A percentile compares a stretch with the other conserved stretches of the same genome.
These are phyloP conservation scores for Trinorchestia longiramus DNA, from an alignment of 1,140 invertebrate species.

Conservation along the genomic window DNA sequence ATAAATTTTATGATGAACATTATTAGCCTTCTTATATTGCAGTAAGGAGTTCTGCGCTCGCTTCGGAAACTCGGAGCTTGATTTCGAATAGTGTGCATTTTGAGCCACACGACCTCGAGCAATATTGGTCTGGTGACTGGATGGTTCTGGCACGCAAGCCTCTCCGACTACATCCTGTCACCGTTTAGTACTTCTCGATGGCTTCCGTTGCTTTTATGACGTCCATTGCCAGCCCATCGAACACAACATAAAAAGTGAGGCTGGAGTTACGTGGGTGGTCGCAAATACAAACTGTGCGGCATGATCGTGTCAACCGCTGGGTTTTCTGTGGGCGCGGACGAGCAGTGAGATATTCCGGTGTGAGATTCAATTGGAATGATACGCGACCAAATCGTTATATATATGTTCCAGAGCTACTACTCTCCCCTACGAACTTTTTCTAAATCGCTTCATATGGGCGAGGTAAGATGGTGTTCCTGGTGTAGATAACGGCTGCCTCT, in stretches of 20 bases:
- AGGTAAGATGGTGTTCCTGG: not conserved
- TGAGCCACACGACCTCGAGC: not conserved
- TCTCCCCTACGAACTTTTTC: not conserved
- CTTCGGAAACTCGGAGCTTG: not conserved
- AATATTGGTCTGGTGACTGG: not conserved
- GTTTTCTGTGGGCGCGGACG: not conserved
- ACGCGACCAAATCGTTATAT: slow-evolving; percentile 39
- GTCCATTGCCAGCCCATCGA: too few species aligned
- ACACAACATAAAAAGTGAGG: too few species aligned
- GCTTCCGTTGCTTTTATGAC: not conserved
- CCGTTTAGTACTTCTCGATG: not conserved
- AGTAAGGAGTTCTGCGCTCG: not conserved
- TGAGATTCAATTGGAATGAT: not conserved
- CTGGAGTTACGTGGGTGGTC: not conserved
- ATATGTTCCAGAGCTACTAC: not conserved
- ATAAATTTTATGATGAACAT: slow-evolving; percentile 25
- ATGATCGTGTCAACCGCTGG: not conserved
- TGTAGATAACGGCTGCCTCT: not conserved
- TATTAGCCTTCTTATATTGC: slow-evolving; percentile 24
- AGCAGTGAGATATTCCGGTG: not conserved
- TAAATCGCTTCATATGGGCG: not conserved
- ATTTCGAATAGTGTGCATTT: not conserved
- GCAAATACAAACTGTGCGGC: not conserved
- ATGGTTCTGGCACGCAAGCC: not conserved
- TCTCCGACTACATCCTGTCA: not conserved